Percentiles rank a stretch among this genome's conserved stretches.
Conservation (phyloP, 2,888 invertebrate genomes). For the Dryocosmus kuriphilus region DNA sequence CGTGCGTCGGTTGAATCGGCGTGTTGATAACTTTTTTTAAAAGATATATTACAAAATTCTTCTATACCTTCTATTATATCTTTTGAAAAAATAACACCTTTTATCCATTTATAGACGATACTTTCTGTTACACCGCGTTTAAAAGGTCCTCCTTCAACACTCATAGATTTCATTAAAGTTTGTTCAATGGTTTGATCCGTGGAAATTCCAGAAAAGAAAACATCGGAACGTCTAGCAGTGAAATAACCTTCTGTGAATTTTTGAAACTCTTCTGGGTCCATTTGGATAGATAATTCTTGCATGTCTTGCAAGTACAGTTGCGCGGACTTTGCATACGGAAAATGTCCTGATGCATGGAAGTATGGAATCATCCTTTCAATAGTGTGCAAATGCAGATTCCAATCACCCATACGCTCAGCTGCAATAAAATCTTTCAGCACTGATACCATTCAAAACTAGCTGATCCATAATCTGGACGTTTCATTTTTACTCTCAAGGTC, state of each 20-base stretch:
- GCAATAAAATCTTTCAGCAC: constrained; percentile 57
- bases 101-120: background rate
- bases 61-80: background rate
- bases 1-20: background rate
- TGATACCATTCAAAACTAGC: constrained; percentile 52
- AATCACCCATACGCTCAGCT: constrained; percentile 59
- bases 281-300: no score
- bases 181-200: background rate
- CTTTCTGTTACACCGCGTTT: background rate
- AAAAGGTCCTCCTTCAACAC: background rate
- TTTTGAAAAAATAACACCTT: no score
- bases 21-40: background rate
- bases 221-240: no score
- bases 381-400: constrained; percentile 57
- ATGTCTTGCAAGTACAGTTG: constrained; percentile 56
- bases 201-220: no score
- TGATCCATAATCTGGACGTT: constrained; percentile 47
- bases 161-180: background rate
- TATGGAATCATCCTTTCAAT: constrained; percentile 59
- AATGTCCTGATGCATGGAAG: constrained; percentile 66
- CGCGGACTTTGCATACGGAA: constrained; percentile 62
- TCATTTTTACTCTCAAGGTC: background rate
- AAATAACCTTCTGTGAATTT: no score
- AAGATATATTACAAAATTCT: background rate
- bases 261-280: no score